A percentile compares a stretch with the other conserved stretches of the same genome.
Evolutionary conservation across 2,888 invertebrate genomes (phyloP).

Genomic region (Scrobipalpa atriplicella): DNA sequence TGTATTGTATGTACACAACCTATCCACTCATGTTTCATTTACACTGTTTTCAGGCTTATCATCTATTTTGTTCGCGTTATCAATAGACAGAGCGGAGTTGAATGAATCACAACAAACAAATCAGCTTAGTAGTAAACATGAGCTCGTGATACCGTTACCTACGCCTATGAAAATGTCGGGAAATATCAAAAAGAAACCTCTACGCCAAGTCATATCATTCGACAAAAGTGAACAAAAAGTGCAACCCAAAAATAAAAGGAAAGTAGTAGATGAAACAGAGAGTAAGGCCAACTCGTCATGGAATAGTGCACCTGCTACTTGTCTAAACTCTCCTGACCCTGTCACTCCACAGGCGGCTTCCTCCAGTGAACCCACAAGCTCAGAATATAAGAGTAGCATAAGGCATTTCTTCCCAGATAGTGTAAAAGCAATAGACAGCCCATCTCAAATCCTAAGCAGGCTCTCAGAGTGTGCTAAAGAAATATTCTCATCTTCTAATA

Average conservation of each 20-base stretch:
- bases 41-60: slow-evolving; percentile 86
- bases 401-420: slow-evolving; percentile 77
- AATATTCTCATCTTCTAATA: slow-evolving; percentile 75
- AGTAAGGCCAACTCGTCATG: slow-evolving; percentile 58
- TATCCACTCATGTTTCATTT: slow-evolving; percentile 24
- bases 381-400: slow-evolving; percentile 66
- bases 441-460: slow-evolving; percentile 73
- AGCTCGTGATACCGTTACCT: slow-evolving; percentile 88
- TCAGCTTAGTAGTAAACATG: slow-evolving; percentile 74
- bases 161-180: slow-evolving; percentile 80
- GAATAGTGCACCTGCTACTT: slow-evolving; percentile 84
- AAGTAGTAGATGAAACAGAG: slow-evolving; percentile 43
- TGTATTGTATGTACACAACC: slow-evolving; percentile 14
- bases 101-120: slow-evolving; percentile 82
- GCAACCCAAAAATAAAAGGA: slow-evolving; percentile 44
- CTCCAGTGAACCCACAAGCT: slow-evolving; percentile 73
- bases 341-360: slow-evolving; percentile 58
- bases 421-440: slow-evolving; percentile 72
- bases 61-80: slow-evolving; percentile 95
- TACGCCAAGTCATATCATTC: slow-evolving; percentile 79
- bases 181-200: slow-evolving; percentile 69
- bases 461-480: slow-evolving; percentile 79
- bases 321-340: slow-evolving; percentile 83
- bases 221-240: slow-evolving; percentile 67
- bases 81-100: slow-evolving; percentile 93